A percentile compares a stretch with the other conserved stretches of the same genome.
phyloP scores from a whole-genome alignment of 2,797 vertebrate genomes.

The Mastacembelus armatus region DNA sequence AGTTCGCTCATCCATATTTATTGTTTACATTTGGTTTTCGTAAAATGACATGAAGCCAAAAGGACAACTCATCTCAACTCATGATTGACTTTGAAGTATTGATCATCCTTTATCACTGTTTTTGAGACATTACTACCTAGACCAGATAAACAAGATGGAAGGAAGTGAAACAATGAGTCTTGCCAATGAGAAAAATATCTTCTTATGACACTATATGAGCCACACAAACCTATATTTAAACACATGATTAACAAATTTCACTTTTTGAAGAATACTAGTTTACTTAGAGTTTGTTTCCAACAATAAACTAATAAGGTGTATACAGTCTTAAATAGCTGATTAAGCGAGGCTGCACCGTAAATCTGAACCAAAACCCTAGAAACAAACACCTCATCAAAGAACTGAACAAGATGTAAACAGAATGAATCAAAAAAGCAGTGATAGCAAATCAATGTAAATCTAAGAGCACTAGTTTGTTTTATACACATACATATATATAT shows the following conservation, averaged over 20 bases:
- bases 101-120: not conserved
- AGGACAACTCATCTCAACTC: not conserved
- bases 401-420: constrained; percentile 26
- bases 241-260: no score
- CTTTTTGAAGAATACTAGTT: constrained; percentile 4
- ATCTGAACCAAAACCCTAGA: no score
- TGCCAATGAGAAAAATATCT: not conserved
- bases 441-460: constrained; percentile 11
- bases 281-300: constrained; percentile 14
- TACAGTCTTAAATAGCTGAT: constrained; percentile 7
- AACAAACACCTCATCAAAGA: constrained; percentile 22
- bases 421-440: constrained; percentile 4
- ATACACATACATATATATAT: no score
- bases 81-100: not conserved
- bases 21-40: no score
- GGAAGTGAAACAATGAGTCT: not conserved
- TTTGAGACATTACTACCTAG: not conserved
- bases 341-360: not conserved
- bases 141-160: not conserved
- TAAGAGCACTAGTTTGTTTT: no score
- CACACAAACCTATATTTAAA: not conserved
- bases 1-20: not conserved
- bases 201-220: not conserved
- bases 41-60: no score
- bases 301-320: constrained; percentile 37